Conservation (phyloP, 2,888 invertebrate species). For the Orthonychiurus folsomi region DNA sequence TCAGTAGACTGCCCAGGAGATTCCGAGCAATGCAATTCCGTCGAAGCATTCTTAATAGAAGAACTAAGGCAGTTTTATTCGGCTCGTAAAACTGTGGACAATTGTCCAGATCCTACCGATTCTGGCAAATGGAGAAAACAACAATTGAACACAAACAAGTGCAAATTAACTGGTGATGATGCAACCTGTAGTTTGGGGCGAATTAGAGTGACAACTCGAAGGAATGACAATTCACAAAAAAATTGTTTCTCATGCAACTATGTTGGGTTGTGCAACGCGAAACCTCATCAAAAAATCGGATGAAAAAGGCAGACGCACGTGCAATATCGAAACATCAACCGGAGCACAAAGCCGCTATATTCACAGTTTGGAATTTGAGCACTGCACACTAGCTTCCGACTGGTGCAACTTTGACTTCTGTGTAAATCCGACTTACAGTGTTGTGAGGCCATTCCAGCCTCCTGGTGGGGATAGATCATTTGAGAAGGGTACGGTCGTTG, state of each 20-base stretch:
- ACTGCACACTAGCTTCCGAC: conserved; percentile 28
- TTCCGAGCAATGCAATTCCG: too few relatives aligned
- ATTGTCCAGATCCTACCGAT: too few relatives aligned
- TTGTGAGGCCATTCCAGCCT: conserved; percentile 22
- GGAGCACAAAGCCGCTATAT: conserved; percentile 4
- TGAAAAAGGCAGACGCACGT: background rate
- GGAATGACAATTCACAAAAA: conserved; percentile 7
- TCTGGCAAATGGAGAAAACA: too few relatives aligned
- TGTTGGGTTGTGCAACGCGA: conserved; percentile 33
- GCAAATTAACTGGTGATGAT: too few relatives aligned
- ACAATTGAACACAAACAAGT: too few relatives aligned
- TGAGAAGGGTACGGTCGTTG: conserved; percentile 25
- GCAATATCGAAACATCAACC: conserved; percentile 8
- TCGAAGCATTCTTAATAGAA: too few relatives aligned
- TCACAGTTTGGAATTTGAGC: conserved; percentile 32
- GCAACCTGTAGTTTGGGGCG: conserved; percentile 33
- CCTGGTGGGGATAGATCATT: background rate
- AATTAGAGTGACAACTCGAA: conserved; percentile 21
- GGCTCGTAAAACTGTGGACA: too few relatives aligned
- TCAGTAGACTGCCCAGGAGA: too few relatives aligned
- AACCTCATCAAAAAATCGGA: conserved; percentile 15
- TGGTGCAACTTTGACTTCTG: conserved; percentile 32
- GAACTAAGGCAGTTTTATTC: too few relatives aligned
- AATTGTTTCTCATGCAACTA: conserved; percentile 26
- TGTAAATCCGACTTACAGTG: conserved; percentile 23